Evolutionary conservation across 1,140 invertebrate species (phyloP).

Genomic region (Drosophila carrolli): DNA sequence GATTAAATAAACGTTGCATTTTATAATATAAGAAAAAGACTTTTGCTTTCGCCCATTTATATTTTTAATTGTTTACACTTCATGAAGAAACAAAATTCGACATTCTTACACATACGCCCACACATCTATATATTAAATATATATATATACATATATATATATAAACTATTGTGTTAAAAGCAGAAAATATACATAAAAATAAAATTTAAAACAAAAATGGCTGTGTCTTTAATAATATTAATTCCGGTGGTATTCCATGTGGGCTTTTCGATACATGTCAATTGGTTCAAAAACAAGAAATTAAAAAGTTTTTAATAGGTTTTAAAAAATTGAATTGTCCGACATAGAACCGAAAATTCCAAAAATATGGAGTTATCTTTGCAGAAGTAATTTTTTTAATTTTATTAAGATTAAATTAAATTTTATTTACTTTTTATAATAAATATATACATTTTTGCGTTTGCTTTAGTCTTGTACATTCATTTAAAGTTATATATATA

Average conservation of each 20-base stretch:
- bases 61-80: conserved; percentile 17
- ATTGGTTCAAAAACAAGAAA: too few species aligned
- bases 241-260: not conserved
- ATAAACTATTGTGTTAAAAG: conserved; percentile 49
- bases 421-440: too few species aligned
- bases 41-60: conserved; percentile 11
- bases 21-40: conserved; percentile 36
- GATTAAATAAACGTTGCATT: conserved; percentile 41
- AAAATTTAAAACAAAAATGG: conserved; percentile 12
- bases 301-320: too few species aligned
- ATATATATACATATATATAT: conserved; percentile 44
- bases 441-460: too few species aligned
- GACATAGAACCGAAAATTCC: too few species aligned
- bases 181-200: conserved; percentile 39
- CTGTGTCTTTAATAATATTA: not conserved
- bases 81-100: conserved; percentile 40
- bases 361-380: too few species aligned
- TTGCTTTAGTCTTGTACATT: too few species aligned
- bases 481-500: not conserved
- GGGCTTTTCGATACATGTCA: too few species aligned
- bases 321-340: too few species aligned
- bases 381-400: too few species aligned
- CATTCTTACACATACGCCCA: conserved; percentile 12
- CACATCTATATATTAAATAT: conserved; percentile 47
- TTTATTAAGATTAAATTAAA: too few species aligned